These are phyloP conservation scores for Notarius lentiginosus DNA, from an alignment of 2,113 vertebrate genomes.

Conservation along the genomic window DNA sequence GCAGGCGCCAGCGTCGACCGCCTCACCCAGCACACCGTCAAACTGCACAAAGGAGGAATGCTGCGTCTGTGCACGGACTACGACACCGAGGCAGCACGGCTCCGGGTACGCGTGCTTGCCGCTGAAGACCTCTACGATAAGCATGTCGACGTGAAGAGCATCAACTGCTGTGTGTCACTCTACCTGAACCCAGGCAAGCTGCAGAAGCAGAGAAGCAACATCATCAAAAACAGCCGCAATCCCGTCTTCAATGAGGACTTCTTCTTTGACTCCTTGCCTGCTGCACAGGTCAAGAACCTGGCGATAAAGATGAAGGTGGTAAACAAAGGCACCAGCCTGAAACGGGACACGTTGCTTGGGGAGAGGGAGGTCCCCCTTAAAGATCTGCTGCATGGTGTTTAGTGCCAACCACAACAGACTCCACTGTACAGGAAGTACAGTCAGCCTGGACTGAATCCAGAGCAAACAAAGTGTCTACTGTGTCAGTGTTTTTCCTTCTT, in stretches of 20 bases:
- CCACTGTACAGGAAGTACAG: background rate
- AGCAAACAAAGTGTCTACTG: background rate
- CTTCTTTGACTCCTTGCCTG: conserved; percentile 90
- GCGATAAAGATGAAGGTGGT: conserved; percentile 94
- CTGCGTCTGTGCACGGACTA: conserved; percentile 85
- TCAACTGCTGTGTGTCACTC: conserved; percentile 94
- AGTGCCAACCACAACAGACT: conserved; percentile 22
- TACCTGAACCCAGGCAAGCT: conserved; percentile 93
- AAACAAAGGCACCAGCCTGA: conserved; percentile 96
- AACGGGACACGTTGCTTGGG: conserved; percentile 89
- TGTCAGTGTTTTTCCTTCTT: background rate
- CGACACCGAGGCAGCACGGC: conserved; percentile 80
- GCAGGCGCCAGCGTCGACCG: conserved; percentile 59
- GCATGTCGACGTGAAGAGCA: conserved; percentile 82
- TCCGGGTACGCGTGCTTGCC: conserved; percentile 83
- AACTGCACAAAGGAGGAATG: conserved; percentile 81
- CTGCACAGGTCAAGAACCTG: conserved; percentile 81
- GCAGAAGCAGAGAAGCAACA: conserved; percentile 96
- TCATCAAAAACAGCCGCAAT: conserved; percentile 95
- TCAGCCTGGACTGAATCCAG: background rate
- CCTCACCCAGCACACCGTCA: conserved; percentile 78
- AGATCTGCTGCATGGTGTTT: conserved; percentile 78
- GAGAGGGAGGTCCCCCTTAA: conserved; percentile 86
- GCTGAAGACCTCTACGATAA: conserved; percentile 89
- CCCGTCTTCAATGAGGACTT: conserved; percentile 98